These are phyloP conservation scores for Aleiodes sp. DNA, from an alignment of 1,140 invertebrate genomes.

Conservation along the genomic window DNA sequence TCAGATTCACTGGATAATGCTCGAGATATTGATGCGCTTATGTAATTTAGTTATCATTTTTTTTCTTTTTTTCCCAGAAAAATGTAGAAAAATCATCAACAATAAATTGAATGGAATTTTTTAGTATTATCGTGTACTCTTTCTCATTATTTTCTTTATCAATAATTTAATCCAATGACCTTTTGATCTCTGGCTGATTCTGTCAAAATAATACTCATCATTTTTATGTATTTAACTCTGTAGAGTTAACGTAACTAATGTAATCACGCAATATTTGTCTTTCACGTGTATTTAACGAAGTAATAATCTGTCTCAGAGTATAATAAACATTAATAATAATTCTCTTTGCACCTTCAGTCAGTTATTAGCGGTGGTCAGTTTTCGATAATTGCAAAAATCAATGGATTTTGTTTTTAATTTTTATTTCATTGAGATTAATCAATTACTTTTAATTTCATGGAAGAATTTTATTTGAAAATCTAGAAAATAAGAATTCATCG, in stretches of 20 bases:
- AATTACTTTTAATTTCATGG: too few relatives aligned
- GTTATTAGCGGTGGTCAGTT: neutral
- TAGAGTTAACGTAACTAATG: neutral
- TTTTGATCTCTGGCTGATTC: slow-evolving; percentile 3
- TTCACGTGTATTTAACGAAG: slow-evolving; percentile 11
- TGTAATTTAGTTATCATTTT: neutral
- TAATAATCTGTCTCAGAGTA: neutral
- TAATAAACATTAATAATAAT: neutral
- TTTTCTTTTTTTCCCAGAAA: neutral
- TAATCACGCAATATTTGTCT: slow-evolving; percentile 13
- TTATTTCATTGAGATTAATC: too few relatives aligned
- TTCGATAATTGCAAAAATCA: neutral
- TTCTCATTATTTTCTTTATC: neutral
- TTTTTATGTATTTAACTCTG: neutral
- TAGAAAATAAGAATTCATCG: too few relatives aligned
- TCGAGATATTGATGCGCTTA: neutral
- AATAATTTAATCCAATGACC: slow-evolving; percentile 13
- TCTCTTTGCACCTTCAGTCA: slow-evolving; percentile 4
- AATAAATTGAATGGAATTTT: neutral
- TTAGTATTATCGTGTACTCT: neutral
- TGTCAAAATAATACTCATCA: neutral
- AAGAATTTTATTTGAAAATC: too few relatives aligned
- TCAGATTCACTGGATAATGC: slow-evolving; percentile 31
- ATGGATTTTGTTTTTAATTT: neutral
- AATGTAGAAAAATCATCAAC: neutral